A percentile compares a stretch with the other conserved stretches of the same genome.
Evolutionary conservation across 2,888 invertebrate species (phyloP).

Genomic region (Tipula confusa): DNA sequence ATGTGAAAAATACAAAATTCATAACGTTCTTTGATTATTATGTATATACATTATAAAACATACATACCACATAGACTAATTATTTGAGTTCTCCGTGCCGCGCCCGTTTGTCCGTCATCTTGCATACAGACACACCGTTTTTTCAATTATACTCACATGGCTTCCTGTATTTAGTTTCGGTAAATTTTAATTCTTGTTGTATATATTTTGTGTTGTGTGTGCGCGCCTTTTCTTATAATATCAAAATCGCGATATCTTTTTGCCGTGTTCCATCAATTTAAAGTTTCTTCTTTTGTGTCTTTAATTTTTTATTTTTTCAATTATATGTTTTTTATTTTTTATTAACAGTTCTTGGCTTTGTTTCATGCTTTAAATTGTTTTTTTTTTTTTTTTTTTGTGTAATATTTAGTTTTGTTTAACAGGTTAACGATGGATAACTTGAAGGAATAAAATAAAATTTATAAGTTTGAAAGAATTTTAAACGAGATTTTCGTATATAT

Average conservation of each 20-base stretch:
- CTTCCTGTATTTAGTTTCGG: conserved; percentile 31
- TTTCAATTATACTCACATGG: conserved; percentile 30
- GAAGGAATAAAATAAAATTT: not conserved
- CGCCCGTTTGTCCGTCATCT: too few species aligned
- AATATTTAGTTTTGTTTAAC: conserved; percentile 12
- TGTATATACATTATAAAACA: too few species aligned
- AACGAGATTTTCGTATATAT: not conserved
- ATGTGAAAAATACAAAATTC: not conserved
- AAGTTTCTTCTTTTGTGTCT: conserved; percentile 12
- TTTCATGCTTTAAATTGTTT: conserved; percentile 3
- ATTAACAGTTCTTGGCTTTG: conserved; percentile 9
- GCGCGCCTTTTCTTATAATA: not conserved
- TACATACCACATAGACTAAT: conserved; percentile 26
- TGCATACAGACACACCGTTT: not conserved
- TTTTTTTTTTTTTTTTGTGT: too few species aligned
- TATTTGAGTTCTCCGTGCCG: not conserved
- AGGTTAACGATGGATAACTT: conserved; percentile 20
- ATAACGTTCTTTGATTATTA: conserved; percentile 29
- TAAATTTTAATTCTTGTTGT: not conserved
- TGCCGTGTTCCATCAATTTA: not conserved
- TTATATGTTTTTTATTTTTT: not conserved
- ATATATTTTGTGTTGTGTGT: not conserved
- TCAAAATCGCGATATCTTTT: not conserved
- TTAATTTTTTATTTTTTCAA: not conserved
- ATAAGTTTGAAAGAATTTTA: not conserved